Percentiles rank a stretch among this genome's conserved stretches.
Conservation (phyloP, 2,888 invertebrate genomes). For the Mycogona germanica region DNA sequence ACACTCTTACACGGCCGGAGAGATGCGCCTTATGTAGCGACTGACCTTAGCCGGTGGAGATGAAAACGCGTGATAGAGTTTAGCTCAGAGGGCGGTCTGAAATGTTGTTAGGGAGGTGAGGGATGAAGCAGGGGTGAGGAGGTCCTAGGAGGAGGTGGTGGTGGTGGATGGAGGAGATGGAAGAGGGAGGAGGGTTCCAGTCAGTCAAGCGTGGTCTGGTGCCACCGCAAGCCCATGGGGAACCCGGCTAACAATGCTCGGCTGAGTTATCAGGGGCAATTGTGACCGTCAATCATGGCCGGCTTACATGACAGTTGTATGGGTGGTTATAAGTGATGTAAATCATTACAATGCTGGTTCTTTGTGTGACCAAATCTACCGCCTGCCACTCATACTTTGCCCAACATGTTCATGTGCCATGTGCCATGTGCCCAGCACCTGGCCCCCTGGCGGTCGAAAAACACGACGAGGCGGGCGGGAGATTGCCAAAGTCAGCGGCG, state of each 20-base stretch:
- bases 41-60: no score
- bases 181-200: background rate
- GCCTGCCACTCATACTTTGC: conserved; percentile 14
- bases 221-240: background rate
- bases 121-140: background rate
- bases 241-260: background rate
- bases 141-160: background rate
- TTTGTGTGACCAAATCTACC: conserved; percentile 16
- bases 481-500: no score
- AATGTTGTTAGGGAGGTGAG: background rate
- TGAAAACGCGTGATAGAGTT: no score
- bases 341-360: conserved; percentile 15
- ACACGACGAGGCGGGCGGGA: no score
- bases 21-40: no score
- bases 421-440: no score
- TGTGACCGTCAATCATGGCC: conserved; percentile 14
- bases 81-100: no score
- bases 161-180: background rate
- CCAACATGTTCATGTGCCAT: conserved; percentile 6
- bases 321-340: conserved; percentile 17
- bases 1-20: no score
- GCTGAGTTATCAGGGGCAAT: conserved; percentile 14
- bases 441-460: no score
- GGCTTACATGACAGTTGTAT: conserved; percentile 17
- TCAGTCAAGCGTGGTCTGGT: background rate